phyloP scores from a whole-genome alignment of 1,140 invertebrate species.

The Trialeurodes vaporariorum region DNA sequence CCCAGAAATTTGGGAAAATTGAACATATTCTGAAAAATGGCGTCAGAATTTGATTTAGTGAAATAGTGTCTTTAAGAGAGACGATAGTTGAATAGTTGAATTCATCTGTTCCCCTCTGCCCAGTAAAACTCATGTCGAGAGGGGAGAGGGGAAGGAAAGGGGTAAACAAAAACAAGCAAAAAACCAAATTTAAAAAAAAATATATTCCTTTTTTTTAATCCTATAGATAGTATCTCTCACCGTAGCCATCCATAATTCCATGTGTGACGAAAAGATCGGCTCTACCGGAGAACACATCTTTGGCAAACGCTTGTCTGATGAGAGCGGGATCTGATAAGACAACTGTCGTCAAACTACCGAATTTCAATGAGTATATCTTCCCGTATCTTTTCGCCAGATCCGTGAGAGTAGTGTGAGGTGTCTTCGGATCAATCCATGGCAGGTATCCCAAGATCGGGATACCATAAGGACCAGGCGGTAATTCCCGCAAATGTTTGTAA shows the following conservation, averaged over 20 bases:
- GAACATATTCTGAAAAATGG: too few relatives aligned
- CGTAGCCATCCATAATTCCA: constrained; percentile 73
- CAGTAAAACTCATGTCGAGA: too few relatives aligned
- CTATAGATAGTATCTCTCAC: too few relatives aligned
- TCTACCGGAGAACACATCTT: constrained; percentile 53
- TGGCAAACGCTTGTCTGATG: constrained; percentile 53
- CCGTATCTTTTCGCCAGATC: constrained; percentile 52
- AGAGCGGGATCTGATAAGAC: constrained; percentile 57
- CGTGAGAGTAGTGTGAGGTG: constrained; percentile 56
- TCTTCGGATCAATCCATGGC: constrained; percentile 48
- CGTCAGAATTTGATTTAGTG: too few relatives aligned
- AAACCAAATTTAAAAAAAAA: constrained; percentile 3
- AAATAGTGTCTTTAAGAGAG: too few relatives aligned
- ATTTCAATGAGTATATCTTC: constrained; percentile 50
- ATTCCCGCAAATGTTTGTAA: constrained; percentile 21
- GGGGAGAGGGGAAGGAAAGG: too few relatives aligned
- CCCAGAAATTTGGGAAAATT: too few relatives aligned
- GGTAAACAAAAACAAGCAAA: too few relatives aligned
- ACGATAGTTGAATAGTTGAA: too few relatives aligned
- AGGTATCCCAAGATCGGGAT: constrained; percentile 67
- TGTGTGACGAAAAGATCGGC: constrained; percentile 71
- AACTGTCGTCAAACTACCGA: constrained; percentile 61
- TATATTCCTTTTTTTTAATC: too few relatives aligned
- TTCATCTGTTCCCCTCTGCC: too few relatives aligned
- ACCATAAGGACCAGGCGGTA: constrained; percentile 64